phyloP scores from a whole-genome alignment of 2,888 invertebrate species.

The Drosophila lacicola region DNA sequence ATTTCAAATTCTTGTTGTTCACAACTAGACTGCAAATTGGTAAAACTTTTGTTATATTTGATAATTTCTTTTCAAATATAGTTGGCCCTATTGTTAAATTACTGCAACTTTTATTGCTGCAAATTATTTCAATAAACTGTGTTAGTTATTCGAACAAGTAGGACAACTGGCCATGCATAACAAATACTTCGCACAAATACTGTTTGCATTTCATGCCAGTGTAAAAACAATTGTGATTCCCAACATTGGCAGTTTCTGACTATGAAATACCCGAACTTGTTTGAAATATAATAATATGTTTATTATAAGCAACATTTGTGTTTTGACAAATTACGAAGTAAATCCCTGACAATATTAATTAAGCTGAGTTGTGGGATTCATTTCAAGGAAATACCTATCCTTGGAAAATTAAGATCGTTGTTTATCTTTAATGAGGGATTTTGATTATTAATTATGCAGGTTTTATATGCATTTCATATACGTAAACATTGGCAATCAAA shows the following conservation, averaged over 20 bases:
- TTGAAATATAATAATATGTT: too few relatives aligned
- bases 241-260: slow-evolving; percentile 7
- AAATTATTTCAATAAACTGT: slow-evolving; percentile 52
- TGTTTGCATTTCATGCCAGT: slow-evolving; percentile 36
- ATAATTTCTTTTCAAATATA: slow-evolving; percentile 44
- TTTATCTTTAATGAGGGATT: too few relatives aligned
- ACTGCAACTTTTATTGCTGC: slow-evolving; percentile 41
- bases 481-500: too few relatives aligned
- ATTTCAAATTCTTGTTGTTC: slow-evolving; percentile 8
- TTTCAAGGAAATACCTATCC: too few relatives aligned
- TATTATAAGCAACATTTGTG: too few relatives aligned
- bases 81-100: slow-evolving; percentile 43
- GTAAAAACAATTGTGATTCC: slow-evolving; percentile 19
- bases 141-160: slow-evolving; percentile 20
- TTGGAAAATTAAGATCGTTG: too few relatives aligned
- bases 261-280: slow-evolving; percentile 32
- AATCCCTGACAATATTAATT: too few relatives aligned
- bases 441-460: too few relatives aligned
- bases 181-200: slow-evolving; percentile 39
- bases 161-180: slow-evolving; percentile 41
- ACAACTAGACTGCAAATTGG: slow-evolving; percentile 13
- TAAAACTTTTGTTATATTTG: slow-evolving; percentile 13
- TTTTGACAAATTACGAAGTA: too few relatives aligned
- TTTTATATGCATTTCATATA: too few relatives aligned
- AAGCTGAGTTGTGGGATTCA: too few relatives aligned